Evolutionary conservation across 2,888 invertebrate genomes (phyloP).

Genomic region (Xestoiulus laeticollis): DNA sequence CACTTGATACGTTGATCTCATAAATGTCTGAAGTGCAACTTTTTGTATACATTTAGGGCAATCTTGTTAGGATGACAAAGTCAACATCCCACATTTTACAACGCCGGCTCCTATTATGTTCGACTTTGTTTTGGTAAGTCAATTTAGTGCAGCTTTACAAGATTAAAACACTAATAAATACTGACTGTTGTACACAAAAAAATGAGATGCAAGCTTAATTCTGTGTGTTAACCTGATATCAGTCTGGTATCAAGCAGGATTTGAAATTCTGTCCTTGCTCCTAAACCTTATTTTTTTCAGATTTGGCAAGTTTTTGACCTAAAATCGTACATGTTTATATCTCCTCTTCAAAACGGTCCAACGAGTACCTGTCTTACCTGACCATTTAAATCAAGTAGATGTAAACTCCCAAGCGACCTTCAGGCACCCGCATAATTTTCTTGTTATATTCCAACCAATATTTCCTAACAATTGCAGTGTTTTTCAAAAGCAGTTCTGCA

Average conservation of each 20-base stretch:
- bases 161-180: no score
- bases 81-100: not conserved
- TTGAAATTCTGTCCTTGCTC: no score
- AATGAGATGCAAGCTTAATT: no score
- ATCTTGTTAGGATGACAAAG: no score
- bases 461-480: not conserved
- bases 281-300: no score
- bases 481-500: conserved; percentile 2
- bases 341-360: not conserved
- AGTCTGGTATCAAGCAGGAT: no score
- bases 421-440: conserved; percentile 16
- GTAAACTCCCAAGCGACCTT: not conserved
- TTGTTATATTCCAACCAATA: not conserved
- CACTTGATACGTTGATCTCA: no score
- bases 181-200: no score
- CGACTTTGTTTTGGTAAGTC: not conserved
- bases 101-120: not conserved
- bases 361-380: not conserved
- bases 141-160: not conserved
- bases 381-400: not conserved
- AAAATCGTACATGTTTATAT: not conserved
- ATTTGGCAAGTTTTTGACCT: not conserved
- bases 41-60: no score
- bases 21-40: no score
- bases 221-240: no score